Evolutionary conservation across 2,888 invertebrate genomes (phyloP), one percentile per base, ranked within the genome.

Genomic region (Dione vanillae): DNA sequence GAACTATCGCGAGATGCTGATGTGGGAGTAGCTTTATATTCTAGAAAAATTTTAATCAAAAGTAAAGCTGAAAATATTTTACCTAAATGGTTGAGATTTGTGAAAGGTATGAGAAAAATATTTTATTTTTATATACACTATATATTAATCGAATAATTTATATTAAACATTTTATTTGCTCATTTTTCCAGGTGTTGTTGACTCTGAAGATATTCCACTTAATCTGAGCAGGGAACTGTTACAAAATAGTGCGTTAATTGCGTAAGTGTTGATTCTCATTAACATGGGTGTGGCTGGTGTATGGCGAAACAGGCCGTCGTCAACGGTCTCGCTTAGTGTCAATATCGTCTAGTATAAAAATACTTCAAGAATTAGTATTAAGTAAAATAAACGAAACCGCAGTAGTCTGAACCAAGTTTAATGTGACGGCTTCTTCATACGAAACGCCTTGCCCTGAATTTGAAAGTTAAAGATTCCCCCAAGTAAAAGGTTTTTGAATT

Each of bases 191-290:
- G 96, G 99, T 83, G 99, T 99, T 41, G 98, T 99, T 16, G 99
- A 99, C 93, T 99, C 98, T 0, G 99, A 99, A 94, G 99, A 99
- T 89, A 99, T 99, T 92, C 99, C 99, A 52, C 92, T 99, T 69
- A 99, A 99, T 95, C 94, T 99, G 73, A 99, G 99, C 85, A 95
- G 99, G 83, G 99, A 99, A 89, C 90, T 99, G 72, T 93, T 99
- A 62, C 99, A 99, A 90, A 99, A 99, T 82, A 98, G 98, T 87
- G 95, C 96, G 35, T 94, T 99, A 5, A 98, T 99, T 77, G 95
- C 94, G 97, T 96, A 91, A 91, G 93, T 88, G 35, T 37, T 27
- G 5, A 27, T 27, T 27, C 27, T 27, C 2, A 27, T 27, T 27
- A 27, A 5, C 27, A 27, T n/a, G n/a, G n/a, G n/a, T n/a, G n/a